These are phyloP conservation scores for Sander lucioperca DNA, from an alignment of 2,113 vertebrate genomes.

Conservation along the genomic window DNA sequence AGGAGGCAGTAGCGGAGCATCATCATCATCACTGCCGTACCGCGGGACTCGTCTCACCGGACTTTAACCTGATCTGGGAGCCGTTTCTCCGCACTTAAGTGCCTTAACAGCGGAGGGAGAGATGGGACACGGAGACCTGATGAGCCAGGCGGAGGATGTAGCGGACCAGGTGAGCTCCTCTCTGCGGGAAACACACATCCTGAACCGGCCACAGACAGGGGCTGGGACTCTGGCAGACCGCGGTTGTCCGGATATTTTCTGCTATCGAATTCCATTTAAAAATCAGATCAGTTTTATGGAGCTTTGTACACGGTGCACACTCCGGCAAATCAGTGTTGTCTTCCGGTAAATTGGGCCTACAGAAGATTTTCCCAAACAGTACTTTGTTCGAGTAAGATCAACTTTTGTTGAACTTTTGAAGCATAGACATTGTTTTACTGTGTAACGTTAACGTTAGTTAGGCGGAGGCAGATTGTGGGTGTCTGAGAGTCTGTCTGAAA, in stretches of 20 bases:
- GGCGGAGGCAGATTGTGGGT: background rate
- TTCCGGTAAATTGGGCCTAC: background rate
- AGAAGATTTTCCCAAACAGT: accelerated
- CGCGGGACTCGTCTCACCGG: constrained; percentile 1
- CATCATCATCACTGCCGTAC: background rate
- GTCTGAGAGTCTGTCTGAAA: background rate
- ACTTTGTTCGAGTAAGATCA: background rate
- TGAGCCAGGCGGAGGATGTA: constrained; percentile 77
- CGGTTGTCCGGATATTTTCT: background rate
- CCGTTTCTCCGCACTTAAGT: constrained; percentile 10
- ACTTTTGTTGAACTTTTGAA: background rate
- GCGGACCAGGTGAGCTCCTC: constrained; percentile 75
- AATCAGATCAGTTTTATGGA: accelerated
- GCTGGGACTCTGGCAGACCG: background rate
- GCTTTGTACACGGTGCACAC: background rate
- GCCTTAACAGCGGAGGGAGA: constrained; percentile 20
- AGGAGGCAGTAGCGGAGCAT: constrained; percentile 11
- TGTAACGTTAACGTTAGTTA: no score
- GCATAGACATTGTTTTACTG: no score
- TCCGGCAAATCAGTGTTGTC: accelerated
- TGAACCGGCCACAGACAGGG: constrained; percentile 6
- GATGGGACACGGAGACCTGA: constrained; percentile 72
- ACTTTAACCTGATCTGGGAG: background rate
- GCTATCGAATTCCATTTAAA: background rate
- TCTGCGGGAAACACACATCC: background rate